Conservation (phyloP, 2,113 vertebrate species). For the Ophthalmotilapia sp. region DNA sequence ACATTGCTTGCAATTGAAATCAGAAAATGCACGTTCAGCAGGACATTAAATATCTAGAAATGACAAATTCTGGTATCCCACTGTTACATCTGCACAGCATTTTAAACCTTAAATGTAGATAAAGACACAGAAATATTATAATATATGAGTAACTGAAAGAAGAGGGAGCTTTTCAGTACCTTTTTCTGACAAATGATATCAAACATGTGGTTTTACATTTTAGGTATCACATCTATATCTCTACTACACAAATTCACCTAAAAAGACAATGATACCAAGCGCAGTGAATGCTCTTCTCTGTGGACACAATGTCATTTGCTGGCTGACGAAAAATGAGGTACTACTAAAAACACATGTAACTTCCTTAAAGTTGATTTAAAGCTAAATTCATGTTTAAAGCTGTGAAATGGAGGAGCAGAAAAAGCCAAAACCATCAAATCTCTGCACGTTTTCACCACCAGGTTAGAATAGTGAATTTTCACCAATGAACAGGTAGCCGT, state of each 20-base stretch:
- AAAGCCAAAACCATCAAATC: not conserved
- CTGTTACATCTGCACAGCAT: not conserved
- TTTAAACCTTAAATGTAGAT: not conserved
- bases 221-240: not conserved
- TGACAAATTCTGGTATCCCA: not conserved
- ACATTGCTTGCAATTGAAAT: not conserved
- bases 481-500: not conserved
- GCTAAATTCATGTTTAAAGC: not conserved
- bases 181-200: not conserved
- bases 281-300: not conserved
- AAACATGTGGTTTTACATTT: not conserved
- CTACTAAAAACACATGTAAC: not conserved
- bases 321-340: not conserved
- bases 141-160: not conserved
- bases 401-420: not conserved
- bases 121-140: not conserved
- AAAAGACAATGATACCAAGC: not conserved
- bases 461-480: constrained; percentile 6
- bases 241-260: not conserved
- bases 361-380: not conserved
- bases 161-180: not conserved
- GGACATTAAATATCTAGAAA: not conserved
- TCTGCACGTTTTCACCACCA: not conserved
- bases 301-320: not conserved
- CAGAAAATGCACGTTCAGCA: not conserved